Conservation (phyloP, 2,797 vertebrate genomes). For the Pangasius larnaudii region DNA sequence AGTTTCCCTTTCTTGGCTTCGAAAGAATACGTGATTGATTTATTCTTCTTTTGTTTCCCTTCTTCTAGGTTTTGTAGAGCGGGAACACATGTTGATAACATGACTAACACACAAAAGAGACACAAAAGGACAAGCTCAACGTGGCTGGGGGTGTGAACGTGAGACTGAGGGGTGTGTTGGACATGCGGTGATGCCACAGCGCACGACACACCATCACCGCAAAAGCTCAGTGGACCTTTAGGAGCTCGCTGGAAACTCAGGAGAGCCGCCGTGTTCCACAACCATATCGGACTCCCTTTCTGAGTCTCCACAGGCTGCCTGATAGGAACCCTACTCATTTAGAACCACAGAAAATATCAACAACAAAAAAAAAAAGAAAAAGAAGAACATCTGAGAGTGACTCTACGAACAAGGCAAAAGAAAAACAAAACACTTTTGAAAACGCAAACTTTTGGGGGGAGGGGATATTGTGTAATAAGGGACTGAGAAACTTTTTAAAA, state of each 20-base stretch:
- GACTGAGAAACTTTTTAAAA: constrained; percentile 59
- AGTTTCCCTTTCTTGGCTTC: not conserved
- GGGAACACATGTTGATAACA: constrained; percentile 87
- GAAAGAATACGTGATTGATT: not conserved
- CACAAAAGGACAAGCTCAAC: constrained; percentile 51
- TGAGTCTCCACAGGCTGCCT: constrained; percentile 44
- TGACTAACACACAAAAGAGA: constrained; percentile 72
- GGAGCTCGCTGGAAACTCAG: constrained; percentile 53
- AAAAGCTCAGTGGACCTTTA: constrained; percentile 51
- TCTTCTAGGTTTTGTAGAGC: constrained; percentile 85
- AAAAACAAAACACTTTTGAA: constrained; percentile 48
- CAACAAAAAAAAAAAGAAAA: constrained; percentile 1
- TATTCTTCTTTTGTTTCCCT: not conserved
- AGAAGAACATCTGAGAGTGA: constrained; percentile 26
- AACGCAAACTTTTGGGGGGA: constrained; percentile 43
- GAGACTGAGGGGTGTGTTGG: constrained; percentile 39
- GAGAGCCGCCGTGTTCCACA: constrained; percentile 50
- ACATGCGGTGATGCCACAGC: constrained; percentile 29
- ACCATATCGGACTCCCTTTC: constrained; percentile 45
- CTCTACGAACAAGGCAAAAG: constrained; percentile 24
- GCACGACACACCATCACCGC: constrained; percentile 38
- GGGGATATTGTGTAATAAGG: constrained; percentile 49
- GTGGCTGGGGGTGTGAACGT: constrained; percentile 43
- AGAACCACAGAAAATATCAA: constrained; percentile 46
- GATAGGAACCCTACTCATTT: constrained; percentile 47